A percentile compares a stretch with the other conserved stretches of the same genome.
Evolutionary conservation across 2,888 invertebrate genomes (phyloP).

Genomic region (Dicycla oo): DNA sequence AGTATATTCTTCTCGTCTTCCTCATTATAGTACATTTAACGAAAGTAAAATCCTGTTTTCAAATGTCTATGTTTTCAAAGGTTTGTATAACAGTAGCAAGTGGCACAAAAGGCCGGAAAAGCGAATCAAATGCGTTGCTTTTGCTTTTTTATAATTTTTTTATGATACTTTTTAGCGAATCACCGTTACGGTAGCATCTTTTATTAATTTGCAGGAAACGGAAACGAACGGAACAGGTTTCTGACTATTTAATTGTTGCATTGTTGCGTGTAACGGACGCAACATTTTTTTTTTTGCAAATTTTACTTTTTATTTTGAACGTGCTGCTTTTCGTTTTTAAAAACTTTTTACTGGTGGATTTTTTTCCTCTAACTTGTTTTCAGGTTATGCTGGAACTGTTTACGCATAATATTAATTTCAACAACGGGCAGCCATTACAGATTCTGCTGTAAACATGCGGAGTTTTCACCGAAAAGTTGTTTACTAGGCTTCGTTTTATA

Average conservation of each 20-base stretch:
- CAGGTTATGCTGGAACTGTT: slow-evolving; percentile 2
- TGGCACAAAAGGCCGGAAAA: slow-evolving; percentile 70
- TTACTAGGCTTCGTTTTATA: slow-evolving; percentile 23
- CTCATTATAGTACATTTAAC: neutral
- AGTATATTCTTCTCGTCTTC: neutral
- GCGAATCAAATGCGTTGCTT: slow-evolving; percentile 60
- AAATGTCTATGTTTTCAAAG: neutral
- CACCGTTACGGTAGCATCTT: slow-evolving; percentile 69
- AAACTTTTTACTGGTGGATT: neutral
- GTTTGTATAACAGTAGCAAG: slow-evolving; percentile 14
- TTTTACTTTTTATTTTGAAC: slow-evolving; percentile 36
- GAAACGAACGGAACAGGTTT: slow-evolving; percentile 75
- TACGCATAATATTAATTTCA: slow-evolving; percentile 9
- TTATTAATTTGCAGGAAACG: slow-evolving; percentile 78
- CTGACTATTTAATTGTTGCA: slow-evolving; percentile 62
- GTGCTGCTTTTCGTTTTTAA: neutral
- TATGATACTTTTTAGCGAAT: slow-evolving; percentile 59
- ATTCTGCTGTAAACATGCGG: neutral
- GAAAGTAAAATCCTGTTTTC: slow-evolving; percentile 20
- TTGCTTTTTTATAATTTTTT: slow-evolving; percentile 63
- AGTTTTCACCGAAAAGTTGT: slow-evolving; percentile 10
- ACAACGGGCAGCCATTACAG: slow-evolving; percentile 14
- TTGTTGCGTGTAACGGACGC: slow-evolving; percentile 64
- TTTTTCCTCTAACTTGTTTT: slow-evolving; percentile 11
- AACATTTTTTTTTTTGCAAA: slow-evolving; percentile 13